These are phyloP conservation scores for Charaxes varanes DNA, from an alignment of 1,140 invertebrate species.

Conservation along the genomic window DNA sequence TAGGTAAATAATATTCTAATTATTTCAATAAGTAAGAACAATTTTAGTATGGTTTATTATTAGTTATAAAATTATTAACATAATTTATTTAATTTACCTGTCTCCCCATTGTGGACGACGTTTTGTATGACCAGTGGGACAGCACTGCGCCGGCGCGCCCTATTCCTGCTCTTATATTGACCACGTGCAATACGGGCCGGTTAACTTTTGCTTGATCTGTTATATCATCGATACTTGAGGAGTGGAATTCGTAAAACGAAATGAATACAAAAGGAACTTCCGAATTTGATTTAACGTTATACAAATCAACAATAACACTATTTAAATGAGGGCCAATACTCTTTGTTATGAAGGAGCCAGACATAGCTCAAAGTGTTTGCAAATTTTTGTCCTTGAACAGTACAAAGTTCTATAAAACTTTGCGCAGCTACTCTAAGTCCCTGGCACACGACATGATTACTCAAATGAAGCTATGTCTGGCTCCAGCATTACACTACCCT, in stretches of 20 bases:
- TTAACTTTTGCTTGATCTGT: conserved; percentile 34
- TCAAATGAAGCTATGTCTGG: no score
- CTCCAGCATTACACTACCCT: no score
- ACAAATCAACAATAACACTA: conserved; percentile 13
- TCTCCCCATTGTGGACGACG: conserved; percentile 49
- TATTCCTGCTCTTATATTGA: conserved; percentile 46
- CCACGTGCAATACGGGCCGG: conserved; percentile 19
- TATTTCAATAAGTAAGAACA: no score
- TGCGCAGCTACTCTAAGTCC: no score
- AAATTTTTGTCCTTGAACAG: no score
- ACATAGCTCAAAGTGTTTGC: no score
- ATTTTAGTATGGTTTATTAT: no score
- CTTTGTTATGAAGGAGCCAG: no score
- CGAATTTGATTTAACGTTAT: conserved; percentile 10
- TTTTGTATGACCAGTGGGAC: conserved; percentile 31
- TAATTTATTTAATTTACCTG: conserved; percentile 36
- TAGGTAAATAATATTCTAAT: no score
- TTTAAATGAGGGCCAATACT: no score
- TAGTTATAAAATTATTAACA: neutral
- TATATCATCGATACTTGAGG: conserved; percentile 33
- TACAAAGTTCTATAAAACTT: no score
- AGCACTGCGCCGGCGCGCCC: conserved; percentile 49
- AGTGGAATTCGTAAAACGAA: conserved; percentile 5
- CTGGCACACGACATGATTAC: no score
- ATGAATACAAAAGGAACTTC: conserved; percentile 9